Conservation (phyloP, 2,888 invertebrate species). For the Pterobdella sp. region DNA sequence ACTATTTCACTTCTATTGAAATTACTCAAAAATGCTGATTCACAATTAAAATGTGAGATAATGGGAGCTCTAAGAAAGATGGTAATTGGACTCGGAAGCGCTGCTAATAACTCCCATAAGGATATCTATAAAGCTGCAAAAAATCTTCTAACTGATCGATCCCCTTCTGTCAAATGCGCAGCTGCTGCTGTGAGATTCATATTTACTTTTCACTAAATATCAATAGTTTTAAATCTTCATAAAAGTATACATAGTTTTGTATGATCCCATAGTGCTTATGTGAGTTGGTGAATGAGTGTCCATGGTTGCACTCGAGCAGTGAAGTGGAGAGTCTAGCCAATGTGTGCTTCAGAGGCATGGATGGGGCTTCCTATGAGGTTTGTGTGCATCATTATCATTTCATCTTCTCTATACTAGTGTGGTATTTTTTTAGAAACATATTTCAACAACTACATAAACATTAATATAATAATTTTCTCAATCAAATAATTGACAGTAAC, state of each 20-base stretch:
- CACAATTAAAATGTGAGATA: conserved; percentile 89
- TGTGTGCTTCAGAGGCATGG: conserved; percentile 81
- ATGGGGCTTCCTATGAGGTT: conserved; percentile 83
- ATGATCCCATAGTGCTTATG: conserved; percentile 62
- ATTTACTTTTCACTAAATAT: neutral
- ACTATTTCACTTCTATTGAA: conserved; percentile 84
- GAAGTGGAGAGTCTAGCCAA: conserved; percentile 86
- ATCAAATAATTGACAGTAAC: no score
- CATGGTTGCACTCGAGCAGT: conserved; percentile 65
- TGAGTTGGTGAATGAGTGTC: conserved; percentile 78
- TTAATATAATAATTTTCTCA: neutral
- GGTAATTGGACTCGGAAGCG: conserved; percentile 82
- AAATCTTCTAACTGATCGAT: conserved; percentile 78
- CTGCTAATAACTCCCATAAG: conserved; percentile 64
- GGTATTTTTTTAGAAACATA: neutral
- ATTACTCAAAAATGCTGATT: conserved; percentile 74
- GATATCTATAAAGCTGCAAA: conserved; percentile 63
- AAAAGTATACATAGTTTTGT: neutral
- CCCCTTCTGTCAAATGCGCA: conserved; percentile 82
- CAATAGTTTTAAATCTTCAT: neutral
- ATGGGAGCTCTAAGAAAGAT: conserved; percentile 93
- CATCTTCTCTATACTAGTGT: neutral
- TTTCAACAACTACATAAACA: neutral
- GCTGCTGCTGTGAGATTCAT: conserved; percentile 63
- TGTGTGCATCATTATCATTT: conserved; percentile 36